phyloP scores from a whole-genome alignment of 2,113 vertebrate genomes.

The Notarius quadriscutis region DNA sequence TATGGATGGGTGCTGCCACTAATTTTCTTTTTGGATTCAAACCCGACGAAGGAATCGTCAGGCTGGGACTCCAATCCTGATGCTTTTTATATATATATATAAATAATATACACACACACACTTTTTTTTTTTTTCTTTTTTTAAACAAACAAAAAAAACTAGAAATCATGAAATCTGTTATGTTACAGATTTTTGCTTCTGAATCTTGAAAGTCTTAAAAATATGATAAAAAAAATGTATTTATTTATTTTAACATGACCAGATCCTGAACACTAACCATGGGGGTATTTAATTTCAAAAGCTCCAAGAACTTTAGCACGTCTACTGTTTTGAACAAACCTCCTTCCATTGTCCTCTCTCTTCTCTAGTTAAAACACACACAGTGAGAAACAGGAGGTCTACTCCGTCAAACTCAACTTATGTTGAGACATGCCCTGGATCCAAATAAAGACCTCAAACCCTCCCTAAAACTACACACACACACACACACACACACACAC shows the following conservation, averaged over 20 bases:
- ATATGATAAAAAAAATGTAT: neutral
- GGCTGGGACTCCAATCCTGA: neutral
- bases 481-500: constrained; percentile 7
- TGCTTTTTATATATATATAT: neutral
- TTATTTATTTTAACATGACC: too few relatives aligned
- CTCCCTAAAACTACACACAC: constrained; percentile 13
- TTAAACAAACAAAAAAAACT: neutral
- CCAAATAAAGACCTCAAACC: constrained; percentile 47
- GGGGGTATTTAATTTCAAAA: neutral
- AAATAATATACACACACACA: too few relatives aligned
- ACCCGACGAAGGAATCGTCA: neutral
- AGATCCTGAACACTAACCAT: neutral
- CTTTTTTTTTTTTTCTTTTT: too few relatives aligned
- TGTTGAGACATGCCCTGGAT: constrained; percentile 20
- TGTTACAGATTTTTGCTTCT: neutral
- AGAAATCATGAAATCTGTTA: neutral
- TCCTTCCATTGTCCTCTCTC: neutral
- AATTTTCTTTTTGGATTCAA: neutral
- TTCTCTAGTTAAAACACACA: neutral
- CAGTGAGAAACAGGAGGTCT: constrained; percentile 38
- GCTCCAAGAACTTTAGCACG: neutral
- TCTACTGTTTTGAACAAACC: neutral
- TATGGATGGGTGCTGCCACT: neutral
- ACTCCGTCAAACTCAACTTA: constrained; percentile 42
- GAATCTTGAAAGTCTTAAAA: neutral